phyloP scores from a whole-genome alignment of 2,797 vertebrate genomes.

The Mallotus villosus region DNA sequence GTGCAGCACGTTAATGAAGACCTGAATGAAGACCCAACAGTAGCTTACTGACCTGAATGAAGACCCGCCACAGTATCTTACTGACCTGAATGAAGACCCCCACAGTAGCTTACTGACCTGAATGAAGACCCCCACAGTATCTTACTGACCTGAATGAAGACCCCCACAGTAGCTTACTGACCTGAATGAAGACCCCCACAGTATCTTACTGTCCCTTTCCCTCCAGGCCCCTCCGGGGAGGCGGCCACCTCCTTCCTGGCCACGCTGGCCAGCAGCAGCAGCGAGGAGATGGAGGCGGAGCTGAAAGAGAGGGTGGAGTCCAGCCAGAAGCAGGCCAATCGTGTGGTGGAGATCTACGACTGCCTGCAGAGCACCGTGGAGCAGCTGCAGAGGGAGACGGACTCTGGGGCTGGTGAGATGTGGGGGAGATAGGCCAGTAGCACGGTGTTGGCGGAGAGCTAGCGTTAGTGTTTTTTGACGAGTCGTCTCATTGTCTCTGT shows the following conservation, averaged over 20 bases:
- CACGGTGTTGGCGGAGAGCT: neutral
- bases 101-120: no score
- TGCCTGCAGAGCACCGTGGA: conserved; percentile 78
- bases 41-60: no score
- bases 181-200: no score
- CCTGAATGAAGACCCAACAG: no score
- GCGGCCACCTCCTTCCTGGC: conserved; percentile 89
- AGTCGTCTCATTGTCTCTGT: neutral
- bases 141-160: no score
- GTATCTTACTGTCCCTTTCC: conserved; percentile 2
- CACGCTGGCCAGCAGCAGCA: conserved; percentile 92
- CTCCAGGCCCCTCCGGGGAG: conserved; percentile 75
- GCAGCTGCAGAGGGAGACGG: conserved; percentile 67
- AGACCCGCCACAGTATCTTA: no score
- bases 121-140: no score
- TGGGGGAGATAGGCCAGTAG: neutral
- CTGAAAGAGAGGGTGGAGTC: conserved; percentile 92
- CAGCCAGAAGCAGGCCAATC: conserved; percentile 85
- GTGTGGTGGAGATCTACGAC: conserved; percentile 86
- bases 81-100: no score
- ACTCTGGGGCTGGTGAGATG: conserved; percentile 53
- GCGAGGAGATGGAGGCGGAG: conserved; percentile 95
- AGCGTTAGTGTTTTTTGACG: no score
- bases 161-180: no score
- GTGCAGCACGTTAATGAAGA: no score